Percentiles rank a stretch among this genome's conserved stretches.
These are phyloP conservation scores for Eucera pruinosa DNA, from an alignment of 2,888 invertebrate species.

Conservation along the genomic window DNA sequence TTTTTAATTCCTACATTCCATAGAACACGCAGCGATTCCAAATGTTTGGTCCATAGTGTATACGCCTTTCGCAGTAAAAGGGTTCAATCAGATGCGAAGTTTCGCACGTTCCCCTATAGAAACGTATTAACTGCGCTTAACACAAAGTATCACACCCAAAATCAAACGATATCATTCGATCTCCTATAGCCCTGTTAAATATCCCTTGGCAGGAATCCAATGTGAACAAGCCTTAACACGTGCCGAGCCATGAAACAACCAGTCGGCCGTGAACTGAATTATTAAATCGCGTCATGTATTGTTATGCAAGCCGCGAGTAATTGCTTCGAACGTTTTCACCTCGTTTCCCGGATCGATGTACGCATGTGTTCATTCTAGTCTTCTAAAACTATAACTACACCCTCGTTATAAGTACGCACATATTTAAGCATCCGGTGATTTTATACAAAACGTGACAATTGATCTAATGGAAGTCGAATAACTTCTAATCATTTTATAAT, in stretches of 20 bases:
- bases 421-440: no score
- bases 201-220: conserved; percentile 32
- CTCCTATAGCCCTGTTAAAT: conserved; percentile 22
- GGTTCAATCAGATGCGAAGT: no score
- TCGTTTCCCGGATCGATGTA: conserved; percentile 20
- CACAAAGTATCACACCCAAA: conserved; percentile 2
- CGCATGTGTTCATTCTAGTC: not conserved
- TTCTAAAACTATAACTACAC: no score
- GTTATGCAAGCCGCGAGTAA: conserved; percentile 48
- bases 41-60: no score
- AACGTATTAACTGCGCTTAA: not conserved
- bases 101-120: no score
- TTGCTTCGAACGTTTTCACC: conserved; percentile 52
- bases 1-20: no score
- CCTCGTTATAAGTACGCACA: no score
- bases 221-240: conserved; percentile 41
- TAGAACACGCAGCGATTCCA: no score
- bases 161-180: conserved; percentile 10
- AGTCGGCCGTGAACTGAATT: conserved; percentile 49
- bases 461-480: no score
- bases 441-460: no score
- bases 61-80: no score
- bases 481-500: no score
- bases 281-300: conserved; percentile 61
- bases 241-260: conserved; percentile 29